Conservation (phyloP, 1,140 invertebrate genomes). For the Triops longicaudatus region DNA sequence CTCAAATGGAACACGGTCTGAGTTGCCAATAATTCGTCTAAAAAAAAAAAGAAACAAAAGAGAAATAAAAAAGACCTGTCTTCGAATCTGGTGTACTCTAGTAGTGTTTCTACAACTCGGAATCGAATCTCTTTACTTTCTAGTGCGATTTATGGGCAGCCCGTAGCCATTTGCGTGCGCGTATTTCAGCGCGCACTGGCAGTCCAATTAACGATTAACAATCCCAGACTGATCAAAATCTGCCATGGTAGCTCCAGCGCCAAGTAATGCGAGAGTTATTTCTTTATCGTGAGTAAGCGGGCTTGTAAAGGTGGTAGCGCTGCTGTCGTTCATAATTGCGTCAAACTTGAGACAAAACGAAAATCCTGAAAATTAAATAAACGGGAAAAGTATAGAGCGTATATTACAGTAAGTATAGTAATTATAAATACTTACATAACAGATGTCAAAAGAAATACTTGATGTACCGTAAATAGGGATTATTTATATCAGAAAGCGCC, state of each 20-base stretch:
- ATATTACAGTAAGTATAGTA: no score
- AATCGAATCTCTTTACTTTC: not conserved
- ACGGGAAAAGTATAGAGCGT: no score
- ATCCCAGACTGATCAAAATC: not conserved
- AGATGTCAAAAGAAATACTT: no score
- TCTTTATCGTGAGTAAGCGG: no score
- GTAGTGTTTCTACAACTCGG: not conserved
- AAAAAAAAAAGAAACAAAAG: not conserved
- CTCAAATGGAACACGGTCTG: not conserved
- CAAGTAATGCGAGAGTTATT: no score
- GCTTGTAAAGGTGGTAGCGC: no score
- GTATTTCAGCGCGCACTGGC: slow-evolving; percentile 1
- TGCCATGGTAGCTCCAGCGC: not conserved
- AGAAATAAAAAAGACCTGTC: not conserved
- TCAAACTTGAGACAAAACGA: no score
- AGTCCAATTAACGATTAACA: slow-evolving; percentile 6
- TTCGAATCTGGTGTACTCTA: not conserved
- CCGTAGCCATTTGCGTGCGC: not conserved
- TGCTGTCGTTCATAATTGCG: no score
- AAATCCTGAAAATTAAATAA: no score
- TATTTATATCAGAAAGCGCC: no score
- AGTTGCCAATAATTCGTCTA: not conserved
- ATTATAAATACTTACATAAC: no score
- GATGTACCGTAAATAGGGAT: no score
- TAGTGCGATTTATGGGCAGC: not conserved